Conservation (phyloP, 2,888 invertebrate species). For the Labia minor region DNA sequence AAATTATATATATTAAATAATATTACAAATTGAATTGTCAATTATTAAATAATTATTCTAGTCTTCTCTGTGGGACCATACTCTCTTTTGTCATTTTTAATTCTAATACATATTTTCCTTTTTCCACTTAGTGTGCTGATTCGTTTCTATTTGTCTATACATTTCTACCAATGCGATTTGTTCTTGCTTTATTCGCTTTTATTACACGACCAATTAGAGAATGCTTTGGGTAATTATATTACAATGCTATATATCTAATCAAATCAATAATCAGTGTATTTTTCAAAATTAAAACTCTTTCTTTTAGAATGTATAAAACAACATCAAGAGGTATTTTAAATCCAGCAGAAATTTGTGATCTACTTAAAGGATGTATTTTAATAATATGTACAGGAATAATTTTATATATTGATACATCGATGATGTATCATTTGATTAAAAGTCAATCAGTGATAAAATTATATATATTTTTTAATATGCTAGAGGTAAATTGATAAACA, state of each 20-base stretch:
- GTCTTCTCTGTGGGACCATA: too few relatives aligned
- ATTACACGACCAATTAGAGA: constrained; percentile 59
- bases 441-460: constrained; percentile 98
- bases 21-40: too few relatives aligned
- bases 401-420: constrained; percentile 90
- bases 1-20: too few relatives aligned
- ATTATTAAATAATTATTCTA: too few relatives aligned
- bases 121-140: constrained; percentile 83
- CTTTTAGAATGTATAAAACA: constrained; percentile 24
- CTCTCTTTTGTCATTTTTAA: too few relatives aligned
- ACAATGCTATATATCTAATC: too few relatives aligned
- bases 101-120: too few relatives aligned
- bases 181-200: constrained; percentile 75
- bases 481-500: constrained; percentile 57
- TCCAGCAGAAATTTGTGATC: constrained; percentile 90
- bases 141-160: constrained; percentile 96
- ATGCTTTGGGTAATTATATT: constrained; percentile 54
- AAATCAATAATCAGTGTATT: too few relatives aligned
- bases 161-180: constrained; percentile 85
- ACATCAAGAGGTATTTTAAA: constrained; percentile 53
- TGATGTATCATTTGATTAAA: constrained; percentile 93
- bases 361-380: constrained; percentile 84
- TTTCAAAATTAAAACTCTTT: too few relatives aligned
- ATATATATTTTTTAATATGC: constrained; percentile 99
- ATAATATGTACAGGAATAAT: constrained; percentile 71